phyloP scores from a whole-genome alignment of 1,140 invertebrate species.

The Dendroctonus valens region DNA sequence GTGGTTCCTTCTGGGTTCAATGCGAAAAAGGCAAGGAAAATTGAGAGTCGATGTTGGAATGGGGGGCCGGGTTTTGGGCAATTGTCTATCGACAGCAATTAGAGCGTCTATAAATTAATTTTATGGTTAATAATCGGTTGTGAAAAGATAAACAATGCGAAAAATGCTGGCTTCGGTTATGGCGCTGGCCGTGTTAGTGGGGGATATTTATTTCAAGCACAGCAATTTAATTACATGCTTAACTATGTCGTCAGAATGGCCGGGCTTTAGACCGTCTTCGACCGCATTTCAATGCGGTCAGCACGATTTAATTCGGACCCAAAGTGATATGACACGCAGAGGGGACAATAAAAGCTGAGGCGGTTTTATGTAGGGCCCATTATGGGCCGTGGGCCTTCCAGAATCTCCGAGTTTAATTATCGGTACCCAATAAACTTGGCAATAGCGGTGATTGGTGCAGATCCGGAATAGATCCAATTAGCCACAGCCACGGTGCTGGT shows the following conservation, averaged over 20 bases:
- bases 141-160: constrained; percentile 19
- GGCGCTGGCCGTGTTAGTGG: constrained; percentile 3
- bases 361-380: constrained; percentile 28
- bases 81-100: no score
- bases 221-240: constrained; percentile 31
- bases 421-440: constrained; percentile 25
- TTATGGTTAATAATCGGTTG: not conserved
- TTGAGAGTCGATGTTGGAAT: no score
- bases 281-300: constrained; percentile 31
- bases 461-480: no score
- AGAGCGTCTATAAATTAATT: no score
- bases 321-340: constrained; percentile 29
- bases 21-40: no score
- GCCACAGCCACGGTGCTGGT: no score
- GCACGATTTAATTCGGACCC: constrained; percentile 29
- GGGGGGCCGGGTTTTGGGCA: no score
- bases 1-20: no score
- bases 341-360: constrained; percentile 29
- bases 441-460: not conserved
- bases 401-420: constrained; percentile 31
- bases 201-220: constrained; percentile 25
- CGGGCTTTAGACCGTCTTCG: constrained; percentile 20
- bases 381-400: constrained; percentile 16
- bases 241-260: constrained; percentile 31
- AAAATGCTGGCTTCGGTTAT: constrained; percentile 12